Percentiles rank a stretch among this genome's conserved stretches.
These are phyloP conservation scores for Urocyon cinereoargenteus DNA, from an alignment of 2,797 vertebrate species.

Conservation along the genomic window DNA sequence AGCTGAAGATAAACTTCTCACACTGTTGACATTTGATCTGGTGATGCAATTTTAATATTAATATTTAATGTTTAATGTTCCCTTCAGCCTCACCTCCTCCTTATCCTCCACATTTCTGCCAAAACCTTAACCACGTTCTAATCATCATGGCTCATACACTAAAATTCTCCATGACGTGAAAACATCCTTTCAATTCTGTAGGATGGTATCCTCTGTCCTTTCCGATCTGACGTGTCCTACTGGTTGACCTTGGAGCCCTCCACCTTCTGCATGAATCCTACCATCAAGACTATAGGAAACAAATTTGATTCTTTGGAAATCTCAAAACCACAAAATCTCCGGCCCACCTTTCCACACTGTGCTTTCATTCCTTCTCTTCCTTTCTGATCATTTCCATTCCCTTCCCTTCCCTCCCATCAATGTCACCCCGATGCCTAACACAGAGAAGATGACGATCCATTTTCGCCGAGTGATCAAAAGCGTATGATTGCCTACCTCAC, in stretches of 20 bases:
- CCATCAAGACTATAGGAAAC: not conserved
- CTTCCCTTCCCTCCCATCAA: not conserved
- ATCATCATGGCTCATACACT: too few relatives aligned
- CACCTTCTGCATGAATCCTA: accelerated
- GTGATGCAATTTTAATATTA: not conserved
- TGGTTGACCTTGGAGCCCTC: not conserved
- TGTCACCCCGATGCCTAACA: not conserved
- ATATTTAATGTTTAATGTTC: not conserved
- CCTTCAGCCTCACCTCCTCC: accelerated
- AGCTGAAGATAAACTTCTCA: not conserved
- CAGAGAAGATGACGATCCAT: accelerated
- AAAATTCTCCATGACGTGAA: not conserved
- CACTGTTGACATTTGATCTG: not conserved
- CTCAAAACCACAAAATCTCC: too few relatives aligned
- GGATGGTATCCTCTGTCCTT: accelerated
- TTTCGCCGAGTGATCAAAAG: not conserved
- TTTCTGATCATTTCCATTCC: not conserved
- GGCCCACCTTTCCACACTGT: accelerated
- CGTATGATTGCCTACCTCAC: too few relatives aligned
- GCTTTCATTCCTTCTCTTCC: accelerated
- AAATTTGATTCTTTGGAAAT: accelerated
- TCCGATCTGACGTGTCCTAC: not conserved
- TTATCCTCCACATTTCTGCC: not conserved
- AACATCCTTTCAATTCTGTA: not conserved
- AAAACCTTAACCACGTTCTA: not conserved